A percentile compares a stretch with the other conserved stretches of the same genome.
These are phyloP conservation scores for Thyatira batis DNA, from an alignment of 2,888 invertebrate species.

Conservation along the genomic window DNA sequence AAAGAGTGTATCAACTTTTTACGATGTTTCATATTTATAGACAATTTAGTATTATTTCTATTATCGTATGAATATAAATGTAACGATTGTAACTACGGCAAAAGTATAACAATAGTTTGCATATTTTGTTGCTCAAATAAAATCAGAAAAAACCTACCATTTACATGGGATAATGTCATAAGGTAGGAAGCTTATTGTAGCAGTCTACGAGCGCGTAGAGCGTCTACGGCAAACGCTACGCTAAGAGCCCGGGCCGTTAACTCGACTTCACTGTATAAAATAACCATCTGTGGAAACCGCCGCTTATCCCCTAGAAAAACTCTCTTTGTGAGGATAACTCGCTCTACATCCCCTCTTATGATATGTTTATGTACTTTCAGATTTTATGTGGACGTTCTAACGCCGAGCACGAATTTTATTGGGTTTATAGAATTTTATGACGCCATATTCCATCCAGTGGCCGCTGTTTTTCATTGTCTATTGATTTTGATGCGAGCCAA, in stretches of 20 bases:
- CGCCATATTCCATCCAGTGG: conserved; percentile 71
- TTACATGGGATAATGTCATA: conserved; percentile 20
- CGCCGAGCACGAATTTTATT: conserved; percentile 81
- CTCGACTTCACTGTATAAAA: conserved; percentile 77
- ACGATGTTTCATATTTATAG: conserved; percentile 47
- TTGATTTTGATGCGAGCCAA: conserved; percentile 67
- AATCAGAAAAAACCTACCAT: conserved; percentile 10
- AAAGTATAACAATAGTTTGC: conserved; percentile 6
- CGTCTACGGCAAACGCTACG: conserved; percentile 39
- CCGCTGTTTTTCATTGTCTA: conserved; percentile 78
- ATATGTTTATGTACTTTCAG: conserved; percentile 82
- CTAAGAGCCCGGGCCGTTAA: conserved; percentile 67
- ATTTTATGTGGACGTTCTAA: conserved; percentile 81
- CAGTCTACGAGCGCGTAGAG: conserved; percentile 29
- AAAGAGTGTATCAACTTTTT: conserved; percentile 64
- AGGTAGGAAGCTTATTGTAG: conserved; percentile 19
- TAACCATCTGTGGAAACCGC: conserved; percentile 77
- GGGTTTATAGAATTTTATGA: conserved; percentile 81
- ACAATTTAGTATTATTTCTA: conserved; percentile 22
- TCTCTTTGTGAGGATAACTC: conserved; percentile 78
- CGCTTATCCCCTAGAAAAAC: conserved; percentile 76
- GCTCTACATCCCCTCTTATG: conserved; percentile 78
- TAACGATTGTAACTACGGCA: no score
- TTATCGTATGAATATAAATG: not conserved
- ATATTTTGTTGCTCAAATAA: conserved; percentile 6